A percentile compares a stretch with the other conserved stretches of the same genome.
Conservation (phyloP, 2,888 invertebrate species). For the Branchellion lobata region DNA sequence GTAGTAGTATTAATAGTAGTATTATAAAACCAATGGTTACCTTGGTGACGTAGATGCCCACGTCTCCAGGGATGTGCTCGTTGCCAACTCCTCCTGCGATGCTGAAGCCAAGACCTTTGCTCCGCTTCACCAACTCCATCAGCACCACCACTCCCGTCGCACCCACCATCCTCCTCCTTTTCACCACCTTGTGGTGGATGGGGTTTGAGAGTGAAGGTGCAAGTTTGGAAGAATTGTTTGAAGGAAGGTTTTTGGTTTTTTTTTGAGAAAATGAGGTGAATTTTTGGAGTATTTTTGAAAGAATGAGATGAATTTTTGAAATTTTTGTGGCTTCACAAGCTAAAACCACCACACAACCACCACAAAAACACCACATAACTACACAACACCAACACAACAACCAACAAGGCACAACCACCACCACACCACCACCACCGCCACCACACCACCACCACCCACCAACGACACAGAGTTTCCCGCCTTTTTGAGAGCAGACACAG, state of each 20-base stretch:
- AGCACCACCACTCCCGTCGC: conserved; percentile 57
- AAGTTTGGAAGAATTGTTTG: too few relatives aligned
- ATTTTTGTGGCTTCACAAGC: too few relatives aligned
- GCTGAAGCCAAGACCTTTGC: conserved; percentile 81
- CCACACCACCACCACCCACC: conserved; percentile 14
- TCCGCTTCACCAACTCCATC: conserved; percentile 59
- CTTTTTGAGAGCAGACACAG: conserved; percentile 93
- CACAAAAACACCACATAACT: too few relatives aligned
- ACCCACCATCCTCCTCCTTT: conserved; percentile 63
- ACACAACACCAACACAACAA: too few relatives aligned
- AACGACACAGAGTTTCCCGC: conserved; percentile 70
- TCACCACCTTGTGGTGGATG: conserved; percentile 17
- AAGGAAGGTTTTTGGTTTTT: too few relatives aligned
- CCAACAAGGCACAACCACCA: conserved; percentile 63
- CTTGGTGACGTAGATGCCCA: conserved; percentile 98
- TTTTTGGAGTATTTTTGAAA: too few relatives aligned
- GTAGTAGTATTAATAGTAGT: neutral
- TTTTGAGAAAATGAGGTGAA: too few relatives aligned
- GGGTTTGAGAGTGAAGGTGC: neutral
- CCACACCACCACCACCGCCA: conserved; percentile 30
- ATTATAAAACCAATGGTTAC: too few relatives aligned
- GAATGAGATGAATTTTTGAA: too few relatives aligned
- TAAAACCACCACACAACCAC: too few relatives aligned
- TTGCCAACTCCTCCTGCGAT: conserved; percentile 96
- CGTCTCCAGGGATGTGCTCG: conserved; percentile 98